Base-by-base conservation (phyloP, 2,888 invertebrate species). In the Melitaea athalia region DNA sequence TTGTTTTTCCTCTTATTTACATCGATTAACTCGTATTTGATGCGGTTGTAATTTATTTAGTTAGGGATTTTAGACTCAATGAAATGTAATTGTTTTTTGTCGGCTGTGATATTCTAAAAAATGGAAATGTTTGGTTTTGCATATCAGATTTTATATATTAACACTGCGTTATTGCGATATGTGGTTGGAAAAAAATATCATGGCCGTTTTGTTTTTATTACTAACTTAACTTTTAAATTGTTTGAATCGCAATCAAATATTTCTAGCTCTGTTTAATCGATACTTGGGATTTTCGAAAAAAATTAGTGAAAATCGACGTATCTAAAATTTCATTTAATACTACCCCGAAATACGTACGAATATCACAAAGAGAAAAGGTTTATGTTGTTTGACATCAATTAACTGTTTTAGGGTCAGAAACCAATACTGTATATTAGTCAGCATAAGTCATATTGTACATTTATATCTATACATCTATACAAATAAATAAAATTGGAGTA, bases 1-100 rank as follows among this genome's bases (percentile, higher is more conserved):
- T 69, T 63, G 45, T 55, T 59, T 71, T 59, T 72, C 66, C 49
- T 59, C 45, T 67, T 67, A n/a, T 70, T 53, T 71, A 52, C 59
- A 67, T 71, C 60, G 33, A 65, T 67, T 73, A 52, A 33, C 64
- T 67, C 33, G 60, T 59, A 43, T 64, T 61, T 43, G 47, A 59
- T 52, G 59, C 17, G 15, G 45, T 60, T 17, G 15, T 59, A 33
- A 42, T 63, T 63, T 49, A 50, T 59, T 60, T 12, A 11, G 60
- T 53, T 49, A 14, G 6, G 4, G 6, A 49, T 49, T 49, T 49
- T 49, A 14, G 14, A 6, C 38, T 11, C n/a, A 4, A 6, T 49
- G 14, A 49, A 49, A 14, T 49, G 47, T n/a, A 49, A 6, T n/a
- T 11, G 12, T 2, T 14, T 11, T 45, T 14, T 45, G 14, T 11